These are phyloP conservation scores for Sinella curviseta DNA, from an alignment of 1,140 invertebrate species.

Conservation along the genomic window DNA sequence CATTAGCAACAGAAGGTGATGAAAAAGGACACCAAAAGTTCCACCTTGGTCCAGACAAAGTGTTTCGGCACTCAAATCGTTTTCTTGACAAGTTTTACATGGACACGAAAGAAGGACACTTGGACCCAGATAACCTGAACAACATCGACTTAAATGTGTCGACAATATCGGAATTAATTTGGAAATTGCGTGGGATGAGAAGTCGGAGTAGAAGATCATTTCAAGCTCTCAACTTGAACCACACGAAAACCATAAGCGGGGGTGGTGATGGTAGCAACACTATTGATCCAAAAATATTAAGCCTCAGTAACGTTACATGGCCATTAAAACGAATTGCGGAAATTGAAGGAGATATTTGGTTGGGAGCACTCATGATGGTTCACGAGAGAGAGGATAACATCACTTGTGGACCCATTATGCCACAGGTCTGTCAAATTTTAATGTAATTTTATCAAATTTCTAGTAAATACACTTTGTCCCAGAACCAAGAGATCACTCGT, in stretches of 20 bases:
- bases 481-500: too few species aligned
- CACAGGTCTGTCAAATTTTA: constrained; percentile 66
- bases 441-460: background rate
- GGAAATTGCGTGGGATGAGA: constrained; percentile 39
- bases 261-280: background rate
- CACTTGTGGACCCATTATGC: constrained; percentile 89
- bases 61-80: constrained; percentile 27
- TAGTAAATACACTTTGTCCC: too few species aligned
- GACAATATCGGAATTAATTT: constrained; percentile 43
- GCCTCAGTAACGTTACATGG: constrained; percentile 60
- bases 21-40: background rate
- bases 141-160: constrained; percentile 32
- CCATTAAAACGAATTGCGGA: constrained; percentile 82
- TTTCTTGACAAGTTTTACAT: constrained; percentile 37
- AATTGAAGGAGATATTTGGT: constrained; percentile 65
- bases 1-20: background rate
- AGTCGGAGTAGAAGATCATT: constrained; percentile 27
- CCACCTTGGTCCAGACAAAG: constrained; percentile 19
- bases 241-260: background rate
- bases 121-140: constrained; percentile 12
- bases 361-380: constrained; percentile 93
- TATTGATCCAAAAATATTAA: background rate
- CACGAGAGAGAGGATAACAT: constrained; percentile 82
- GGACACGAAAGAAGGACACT: constrained; percentile 16
- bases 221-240: background rate